Base-by-base conservation (phyloP, 92 coral and sea anemone species). In the Parazoanthus atlanticus region DNA sequence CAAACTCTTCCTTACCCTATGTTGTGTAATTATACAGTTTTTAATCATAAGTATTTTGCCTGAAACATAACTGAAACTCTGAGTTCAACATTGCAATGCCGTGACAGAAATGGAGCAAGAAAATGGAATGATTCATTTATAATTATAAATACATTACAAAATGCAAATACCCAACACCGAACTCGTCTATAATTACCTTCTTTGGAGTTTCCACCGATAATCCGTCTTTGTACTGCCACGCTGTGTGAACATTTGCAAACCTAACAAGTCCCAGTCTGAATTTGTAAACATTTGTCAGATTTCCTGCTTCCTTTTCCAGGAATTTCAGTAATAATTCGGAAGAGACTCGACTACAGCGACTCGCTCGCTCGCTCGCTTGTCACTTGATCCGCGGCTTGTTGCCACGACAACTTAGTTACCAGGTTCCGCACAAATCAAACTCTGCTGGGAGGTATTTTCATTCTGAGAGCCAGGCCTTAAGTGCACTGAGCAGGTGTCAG, bases 381-480 rank as follows among this genome's bases (percentile, higher is more conserved):
- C 16, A 6, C 5, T 21, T 65, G 25, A 23, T 5, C 28, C n/a
- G 8, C 28, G 25, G 71, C 71, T 65, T 65, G 71, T 65, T 65
- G 71, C 71, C 71, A 65, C 71, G 71, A 65, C 71, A 65, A 65
- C 71, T 65, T 65, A 65, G 71, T 10, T 65, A 65, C 71, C 71
- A 65, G 71, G n/a, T 10, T 65, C 71, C 71, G n/a, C 71, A 23
- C 71, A 23, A 65, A 13, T 16, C 71, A 3, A 65, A 65, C 71
- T 65, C 71, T 65, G 71, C 71, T 65, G 71, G 71, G 71, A 23
- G 71, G 71, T 65, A 65, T 65, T 65, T 65, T 65, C 71, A 65
- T 21, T 65, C n/a, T 65, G 71, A 65, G 71, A 65, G 71, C 71
- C 71, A 65, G 71, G 71, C 71, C 71, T 65, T 65, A 65, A 65